phyloP scores from a whole-genome alignment of 2,888 invertebrate genomes.

The Lepidochrysops patricia region DNA sequence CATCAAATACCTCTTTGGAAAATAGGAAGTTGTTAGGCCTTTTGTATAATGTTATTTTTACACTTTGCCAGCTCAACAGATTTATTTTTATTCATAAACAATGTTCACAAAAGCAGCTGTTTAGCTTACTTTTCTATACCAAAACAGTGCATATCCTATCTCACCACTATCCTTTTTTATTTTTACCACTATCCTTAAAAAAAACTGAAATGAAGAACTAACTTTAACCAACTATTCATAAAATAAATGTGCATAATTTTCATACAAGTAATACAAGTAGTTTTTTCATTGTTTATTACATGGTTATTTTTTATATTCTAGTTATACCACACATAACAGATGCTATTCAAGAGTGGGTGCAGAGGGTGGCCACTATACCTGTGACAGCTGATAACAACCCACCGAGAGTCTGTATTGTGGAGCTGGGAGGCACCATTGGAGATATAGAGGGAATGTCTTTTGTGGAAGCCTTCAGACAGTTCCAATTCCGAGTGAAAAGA shows the following conservation, averaged over 20 bases:
- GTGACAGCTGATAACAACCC: conserved; percentile 81
- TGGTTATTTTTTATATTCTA: conserved; percentile 40
- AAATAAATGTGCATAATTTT: too few species aligned
- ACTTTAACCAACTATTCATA: too few species aligned
- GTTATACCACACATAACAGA: conserved; percentile 99
- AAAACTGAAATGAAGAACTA: too few species aligned
- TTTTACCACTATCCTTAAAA: neutral
- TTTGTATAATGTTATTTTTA: neutral
- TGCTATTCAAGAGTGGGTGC: conserved; percentile 98
- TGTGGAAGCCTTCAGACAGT: conserved; percentile 98
- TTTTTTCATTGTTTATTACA: too few species aligned
- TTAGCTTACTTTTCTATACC: neutral
- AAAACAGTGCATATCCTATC: too few species aligned
- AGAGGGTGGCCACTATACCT: conserved; percentile 89
- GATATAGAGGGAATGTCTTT: conserved; percentile 99
- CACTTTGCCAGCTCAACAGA: neutral
- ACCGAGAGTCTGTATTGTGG: conserved; percentile 89
- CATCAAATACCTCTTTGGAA: too few species aligned
- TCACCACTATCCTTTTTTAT: too few species aligned
- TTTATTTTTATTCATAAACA: neutral
- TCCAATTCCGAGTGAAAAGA: conserved; percentile 92
- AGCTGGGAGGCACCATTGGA: conserved; percentile 98
- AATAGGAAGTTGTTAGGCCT: too few species aligned
- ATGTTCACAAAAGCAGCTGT: neutral
- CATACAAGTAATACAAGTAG: too few species aligned